Conservation (phyloP, 1,140 invertebrate species). For the Euwallacea fornicatus region DNA sequence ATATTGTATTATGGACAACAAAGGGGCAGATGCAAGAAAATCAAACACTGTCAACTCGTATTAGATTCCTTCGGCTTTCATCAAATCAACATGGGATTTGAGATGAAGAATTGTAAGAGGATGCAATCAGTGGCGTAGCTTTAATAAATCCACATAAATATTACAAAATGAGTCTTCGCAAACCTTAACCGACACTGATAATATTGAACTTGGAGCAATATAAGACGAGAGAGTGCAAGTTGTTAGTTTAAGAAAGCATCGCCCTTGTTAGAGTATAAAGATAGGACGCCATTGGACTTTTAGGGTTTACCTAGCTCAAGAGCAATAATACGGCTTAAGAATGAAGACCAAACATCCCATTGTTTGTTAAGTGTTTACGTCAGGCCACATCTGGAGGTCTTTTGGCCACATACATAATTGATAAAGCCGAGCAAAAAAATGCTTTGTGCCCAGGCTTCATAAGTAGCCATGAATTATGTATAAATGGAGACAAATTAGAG, state of each 20-base stretch:
- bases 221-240: neutral
- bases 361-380: constrained; percentile 22
- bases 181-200: neutral
- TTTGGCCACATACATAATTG: constrained; percentile 23
- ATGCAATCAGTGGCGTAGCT: constrained; percentile 5
- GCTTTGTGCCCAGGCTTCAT: constrained; percentile 6
- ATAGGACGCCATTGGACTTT: constrained; percentile 8
- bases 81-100: constrained; percentile 11
- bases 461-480: constrained; percentile 13
- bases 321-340: constrained; percentile 14
- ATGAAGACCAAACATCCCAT: constrained; percentile 21
- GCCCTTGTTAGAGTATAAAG: neutral
- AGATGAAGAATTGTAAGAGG: constrained; percentile 11
- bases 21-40: constrained; percentile 34
- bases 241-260: too few species aligned
- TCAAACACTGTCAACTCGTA: constrained; percentile 35
- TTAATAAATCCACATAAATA: neutral
- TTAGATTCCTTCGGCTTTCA: constrained; percentile 26
- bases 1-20: constrained; percentile 37
- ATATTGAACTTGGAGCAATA: neutral
- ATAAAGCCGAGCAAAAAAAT: constrained; percentile 11
- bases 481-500: constrained; percentile 5
- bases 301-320: constrained; percentile 15
- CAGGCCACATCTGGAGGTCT: constrained; percentile 18
- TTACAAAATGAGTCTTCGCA: neutral